Evolutionary conservation across 2,113 vertebrate genomes (phyloP), one percentile per base, ranked within the genome.

Genomic region (Leuciscus idus): DNA sequence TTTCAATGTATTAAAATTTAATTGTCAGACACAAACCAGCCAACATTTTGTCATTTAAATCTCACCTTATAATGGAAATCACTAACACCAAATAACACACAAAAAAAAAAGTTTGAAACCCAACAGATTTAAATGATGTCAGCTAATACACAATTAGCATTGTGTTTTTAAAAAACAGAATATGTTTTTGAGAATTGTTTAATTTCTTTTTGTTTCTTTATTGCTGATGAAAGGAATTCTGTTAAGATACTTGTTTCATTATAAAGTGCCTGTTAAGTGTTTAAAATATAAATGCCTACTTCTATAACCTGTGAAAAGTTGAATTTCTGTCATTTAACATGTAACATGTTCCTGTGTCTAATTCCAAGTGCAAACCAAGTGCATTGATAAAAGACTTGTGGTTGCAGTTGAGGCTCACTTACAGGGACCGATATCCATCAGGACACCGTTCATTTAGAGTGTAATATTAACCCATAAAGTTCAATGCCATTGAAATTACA

Each of bases 1-100:
- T 33, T n/a, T 43, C 6, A 36, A 1, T 78, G 28, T 84, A 84
- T 75, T 87, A 74, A 83, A 83, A 64, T 46, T 23, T 74, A 88
- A 83, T 85, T 92, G 90, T 87, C 83, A 91, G 93, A 92, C 86
- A 90, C 85, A 43, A 73, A 43, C 36, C 36, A 8, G 39, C 33
- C 36, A 43, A 43, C 39, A n/a, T 72, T 72, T 73, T 73, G 33
- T 72, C 9, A 72, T 72, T 5, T 39, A 43, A 43, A n/a, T 73
- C 70, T 73, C 70, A 13, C 9, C 10, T 23, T 73, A 43, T 43
- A 23, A 39, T 72, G 19, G 10, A 39, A 43, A 68, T 68, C 0
- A 17, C 64, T 36, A 36, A 70, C 30, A 68, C 23, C 4, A 72
- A 23, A 72, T 72, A 39, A 72, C 68, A 39, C 33, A 19, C 21